phyloP scores from a whole-genome alignment of 2,113 vertebrate genomes.

The Setophaga coronata region DNA sequence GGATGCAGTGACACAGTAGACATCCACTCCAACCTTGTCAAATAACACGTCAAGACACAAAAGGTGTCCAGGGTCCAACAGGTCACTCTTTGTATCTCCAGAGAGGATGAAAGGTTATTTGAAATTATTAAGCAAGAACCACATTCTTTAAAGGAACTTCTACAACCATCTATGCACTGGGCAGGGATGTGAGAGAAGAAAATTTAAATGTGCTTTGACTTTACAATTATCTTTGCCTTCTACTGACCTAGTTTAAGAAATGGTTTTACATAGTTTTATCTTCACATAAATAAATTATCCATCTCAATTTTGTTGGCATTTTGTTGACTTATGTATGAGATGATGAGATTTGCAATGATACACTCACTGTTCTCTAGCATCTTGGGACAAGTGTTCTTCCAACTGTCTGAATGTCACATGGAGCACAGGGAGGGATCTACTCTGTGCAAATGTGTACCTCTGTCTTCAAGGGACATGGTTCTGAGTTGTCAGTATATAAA shows the following conservation, averaged over 20 bases:
- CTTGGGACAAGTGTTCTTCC: not conserved
- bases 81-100: not conserved
- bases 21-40: not conserved
- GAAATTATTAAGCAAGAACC: not conserved
- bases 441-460: not conserved
- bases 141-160: not conserved
- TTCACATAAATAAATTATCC: constrained; percentile 43
- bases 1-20: not conserved
- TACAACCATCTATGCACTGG: not conserved
- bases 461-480: not conserved
- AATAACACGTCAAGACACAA: not conserved
- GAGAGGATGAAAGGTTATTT: not conserved
- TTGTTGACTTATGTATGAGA: constrained; percentile 28
- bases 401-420: not conserved
- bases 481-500: not conserved
- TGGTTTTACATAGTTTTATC: not conserved
- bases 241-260: constrained; percentile 18
- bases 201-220: constrained; percentile 10
- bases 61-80: not conserved
- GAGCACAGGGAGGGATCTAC: not conserved
- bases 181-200: not conserved
- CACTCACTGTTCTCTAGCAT: not conserved
- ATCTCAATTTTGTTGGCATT: constrained; percentile 38
- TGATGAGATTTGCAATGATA: not conserved
- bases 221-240: constrained; percentile 6